phyloP scores from a whole-genome alignment of 2,113 vertebrate species.

The Gobio gobio region DNA sequence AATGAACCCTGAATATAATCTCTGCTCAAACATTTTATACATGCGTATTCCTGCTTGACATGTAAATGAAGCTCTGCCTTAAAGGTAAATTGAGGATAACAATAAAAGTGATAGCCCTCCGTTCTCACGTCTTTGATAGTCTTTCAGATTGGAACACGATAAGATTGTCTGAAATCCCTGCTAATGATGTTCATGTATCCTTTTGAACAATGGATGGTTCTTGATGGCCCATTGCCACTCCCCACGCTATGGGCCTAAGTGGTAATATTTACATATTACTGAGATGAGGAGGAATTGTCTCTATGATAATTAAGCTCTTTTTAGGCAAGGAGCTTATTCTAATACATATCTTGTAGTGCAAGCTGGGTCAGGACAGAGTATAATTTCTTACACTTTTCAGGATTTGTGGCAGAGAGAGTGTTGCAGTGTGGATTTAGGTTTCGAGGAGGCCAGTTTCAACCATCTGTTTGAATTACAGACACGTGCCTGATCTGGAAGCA shows the following conservation, averaged over 20 bases:
- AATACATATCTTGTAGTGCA: too few species aligned
- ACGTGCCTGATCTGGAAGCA: neutral
- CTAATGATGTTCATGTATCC: neutral
- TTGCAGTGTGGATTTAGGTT: neutral
- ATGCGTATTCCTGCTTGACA: too few species aligned
- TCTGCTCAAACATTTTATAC: too few species aligned
- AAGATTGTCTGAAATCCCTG: neutral
- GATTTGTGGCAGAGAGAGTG: neutral
- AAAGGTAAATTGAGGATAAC: neutral
- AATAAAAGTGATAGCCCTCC: neutral
- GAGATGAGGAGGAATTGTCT: neutral
- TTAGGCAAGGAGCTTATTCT: too few species aligned
- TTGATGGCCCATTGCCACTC: neutral
- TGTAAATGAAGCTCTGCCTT: neutral
- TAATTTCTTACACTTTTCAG: too few species aligned
- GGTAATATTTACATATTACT: neutral
- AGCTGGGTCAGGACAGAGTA: too few species aligned
- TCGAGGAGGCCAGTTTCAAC: neutral
- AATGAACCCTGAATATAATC: too few species aligned
- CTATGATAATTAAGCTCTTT: neutral
- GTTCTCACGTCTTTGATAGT: neutral
- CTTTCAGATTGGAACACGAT: neutral
- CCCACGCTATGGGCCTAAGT: neutral
- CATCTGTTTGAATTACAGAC: conserved; percentile 4
- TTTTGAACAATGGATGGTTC: neutral